Evolutionary conservation across 37 sponge, comb jelly and placozoan species (phyloP).

Genomic region (Halisarca cf. caerulea): DNA sequence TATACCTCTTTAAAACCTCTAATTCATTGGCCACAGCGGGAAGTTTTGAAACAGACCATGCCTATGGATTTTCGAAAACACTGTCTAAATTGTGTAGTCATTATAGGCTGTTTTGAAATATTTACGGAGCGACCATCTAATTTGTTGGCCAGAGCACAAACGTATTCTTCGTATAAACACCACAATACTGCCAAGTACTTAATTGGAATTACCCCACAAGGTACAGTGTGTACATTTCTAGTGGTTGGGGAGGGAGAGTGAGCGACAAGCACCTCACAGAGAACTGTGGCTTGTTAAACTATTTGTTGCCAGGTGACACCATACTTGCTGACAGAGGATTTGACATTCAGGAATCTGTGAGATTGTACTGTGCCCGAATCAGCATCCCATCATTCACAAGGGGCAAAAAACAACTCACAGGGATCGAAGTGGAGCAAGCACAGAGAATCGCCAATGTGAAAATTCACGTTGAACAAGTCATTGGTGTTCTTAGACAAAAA

Average conservation of each 20-base stretch:
- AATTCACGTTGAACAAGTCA: conserved; percentile 64
- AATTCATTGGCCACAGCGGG: conserved; percentile 50
- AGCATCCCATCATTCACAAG: conserved; percentile 32
- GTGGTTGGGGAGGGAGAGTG: not conserved
- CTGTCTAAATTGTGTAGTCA: conserved; percentile 40
- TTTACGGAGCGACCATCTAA: conserved; percentile 32
- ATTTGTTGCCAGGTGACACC: conserved; percentile 38
- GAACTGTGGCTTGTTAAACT: not conserved
- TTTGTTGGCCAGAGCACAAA: conserved; percentile 38
- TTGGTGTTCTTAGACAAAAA: conserved; percentile 44
- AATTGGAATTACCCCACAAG: conserved; percentile 20
- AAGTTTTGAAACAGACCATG: conserved; percentile 34
- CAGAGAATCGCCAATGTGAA: conserved; percentile 46
- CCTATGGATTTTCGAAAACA: conserved; percentile 54
- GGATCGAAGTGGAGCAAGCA: conserved; percentile 59
- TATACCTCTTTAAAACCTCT: not conserved
- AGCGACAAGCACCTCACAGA: conserved; percentile 35
- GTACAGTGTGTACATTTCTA: not conserved
- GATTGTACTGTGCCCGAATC: not conserved
- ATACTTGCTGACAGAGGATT: conserved; percentile 31
- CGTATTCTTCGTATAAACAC: conserved; percentile 38
- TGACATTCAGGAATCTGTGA: conserved; percentile 24
- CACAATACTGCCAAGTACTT: conserved; percentile 49
- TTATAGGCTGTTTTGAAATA: conserved; percentile 41
- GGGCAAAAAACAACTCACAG: conserved; percentile 41